phyloP scores from a whole-genome alignment of 2,888 invertebrate species.

The Lysandra coridon region DNA sequence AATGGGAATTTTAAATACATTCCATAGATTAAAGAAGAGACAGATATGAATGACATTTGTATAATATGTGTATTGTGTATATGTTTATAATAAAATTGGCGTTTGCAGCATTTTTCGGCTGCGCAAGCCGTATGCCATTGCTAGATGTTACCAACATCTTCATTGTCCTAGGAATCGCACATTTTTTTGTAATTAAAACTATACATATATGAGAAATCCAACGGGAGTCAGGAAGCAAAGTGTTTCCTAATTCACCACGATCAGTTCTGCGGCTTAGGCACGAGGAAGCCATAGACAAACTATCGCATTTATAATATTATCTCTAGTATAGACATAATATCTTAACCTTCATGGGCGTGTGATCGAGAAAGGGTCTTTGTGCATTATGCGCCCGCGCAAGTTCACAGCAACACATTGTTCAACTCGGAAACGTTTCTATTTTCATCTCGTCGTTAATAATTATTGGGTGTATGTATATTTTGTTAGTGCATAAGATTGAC shows the following conservation, averaged over 20 bases:
- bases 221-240: too few species aligned
- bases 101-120: too few species aligned
- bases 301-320: not conserved
- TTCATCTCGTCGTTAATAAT: constrained; percentile 13
- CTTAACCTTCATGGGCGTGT: not conserved
- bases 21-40: not conserved
- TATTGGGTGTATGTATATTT: not conserved
- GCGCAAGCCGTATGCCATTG: too few species aligned
- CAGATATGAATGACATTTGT: not conserved
- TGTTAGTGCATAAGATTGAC: not conserved
- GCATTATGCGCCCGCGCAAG: not conserved
- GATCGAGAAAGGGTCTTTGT: constrained; percentile 23
- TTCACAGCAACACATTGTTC: constrained; percentile 16
- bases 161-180: too few species aligned
- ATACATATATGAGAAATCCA: too few species aligned
- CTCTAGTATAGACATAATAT: not conserved
- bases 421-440: constrained; percentile 28
- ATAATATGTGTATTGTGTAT: too few species aligned
- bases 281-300: too few species aligned
- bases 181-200: too few species aligned
- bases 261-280: too few species aligned
- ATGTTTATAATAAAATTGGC: too few species aligned
- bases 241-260: too few species aligned
- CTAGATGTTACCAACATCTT: too few species aligned
- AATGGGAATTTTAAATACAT: not conserved